A percentile compares a stretch with the other conserved stretches of the same genome.
phyloP scores from a whole-genome alignment of 2,797 vertebrate genomes.

The Caiman crocodilus region DNA sequence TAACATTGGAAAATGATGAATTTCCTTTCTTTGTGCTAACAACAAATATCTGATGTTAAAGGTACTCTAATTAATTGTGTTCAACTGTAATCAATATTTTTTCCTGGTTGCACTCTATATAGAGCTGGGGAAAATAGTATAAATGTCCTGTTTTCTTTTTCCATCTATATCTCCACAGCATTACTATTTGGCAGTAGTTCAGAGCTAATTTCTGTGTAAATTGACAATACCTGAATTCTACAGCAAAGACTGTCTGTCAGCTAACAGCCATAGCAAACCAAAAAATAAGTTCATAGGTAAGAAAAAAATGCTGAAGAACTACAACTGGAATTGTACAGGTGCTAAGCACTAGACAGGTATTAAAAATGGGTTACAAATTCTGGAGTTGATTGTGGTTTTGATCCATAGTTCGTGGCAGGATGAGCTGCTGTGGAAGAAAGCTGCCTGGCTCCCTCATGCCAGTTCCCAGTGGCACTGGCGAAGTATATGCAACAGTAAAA shows the following conservation, averaged over 20 bases:
- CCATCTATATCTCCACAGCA: neutral
- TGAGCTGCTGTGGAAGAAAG: neutral
- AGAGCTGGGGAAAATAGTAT: neutral
- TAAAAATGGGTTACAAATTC: fast-evolving
- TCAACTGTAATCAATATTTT: neutral
- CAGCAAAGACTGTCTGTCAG: conserved; percentile 13
- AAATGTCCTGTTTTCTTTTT: neutral
- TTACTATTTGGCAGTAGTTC: neutral
- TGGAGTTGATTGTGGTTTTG: neutral
- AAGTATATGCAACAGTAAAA: neutral
- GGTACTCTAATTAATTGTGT: neutral
- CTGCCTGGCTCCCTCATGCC: neutral
- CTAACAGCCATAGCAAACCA: neutral
- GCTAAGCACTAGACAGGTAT: neutral
- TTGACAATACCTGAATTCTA: conserved; percentile 28
- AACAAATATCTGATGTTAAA: neutral
- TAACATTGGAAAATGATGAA: neutral
- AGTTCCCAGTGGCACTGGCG: neutral
- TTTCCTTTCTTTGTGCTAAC: neutral
- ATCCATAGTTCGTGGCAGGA: fast-evolving
- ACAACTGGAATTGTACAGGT: neutral
- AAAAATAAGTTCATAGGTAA: conserved; percentile 8
- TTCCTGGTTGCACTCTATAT: neutral
- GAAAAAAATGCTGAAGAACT: conserved; percentile 15
- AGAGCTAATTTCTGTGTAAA: neutral